Conservation (phyloP, 2,113 vertebrate genomes). For the Morone chrysops region DNA sequence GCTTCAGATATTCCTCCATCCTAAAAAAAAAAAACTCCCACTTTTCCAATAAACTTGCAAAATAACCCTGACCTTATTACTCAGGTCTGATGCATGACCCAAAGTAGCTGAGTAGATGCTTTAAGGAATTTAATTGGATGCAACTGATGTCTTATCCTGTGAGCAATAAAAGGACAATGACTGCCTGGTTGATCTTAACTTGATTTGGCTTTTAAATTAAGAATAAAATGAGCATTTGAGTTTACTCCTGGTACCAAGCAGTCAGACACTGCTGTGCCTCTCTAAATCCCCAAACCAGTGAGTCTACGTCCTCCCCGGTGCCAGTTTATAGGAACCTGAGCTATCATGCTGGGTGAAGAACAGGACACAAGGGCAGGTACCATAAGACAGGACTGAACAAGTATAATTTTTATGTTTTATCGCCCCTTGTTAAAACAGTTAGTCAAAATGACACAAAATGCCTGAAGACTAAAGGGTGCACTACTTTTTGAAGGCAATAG, state of each 20-base stretch:
- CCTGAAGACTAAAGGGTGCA: slow-evolving; percentile 17
- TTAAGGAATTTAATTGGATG: slow-evolving; percentile 57
- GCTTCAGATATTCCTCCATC: neutral
- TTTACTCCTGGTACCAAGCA: slow-evolving; percentile 55
- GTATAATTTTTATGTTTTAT: neutral
- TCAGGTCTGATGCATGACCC: slow-evolving; percentile 16
- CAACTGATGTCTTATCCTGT: slow-evolving; percentile 52
- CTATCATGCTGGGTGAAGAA: slow-evolving; percentile 28
- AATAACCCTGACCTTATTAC: slow-evolving; percentile 14
- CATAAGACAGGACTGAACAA: slow-evolving; percentile 16
- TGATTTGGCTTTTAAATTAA: slow-evolving; percentile 64
- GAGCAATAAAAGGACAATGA: slow-evolving; percentile 55
- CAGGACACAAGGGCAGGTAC: slow-evolving; percentile 24
- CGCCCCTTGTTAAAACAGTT: slow-evolving; percentile 16
- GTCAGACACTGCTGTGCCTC: slow-evolving; percentile 8
- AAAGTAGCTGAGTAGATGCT: slow-evolving; percentile 28
- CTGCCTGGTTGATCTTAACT: slow-evolving; percentile 70
- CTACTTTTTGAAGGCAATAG: slow-evolving; percentile 50
- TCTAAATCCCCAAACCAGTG: slow-evolving; percentile 11
- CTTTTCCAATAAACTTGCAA: slow-evolving; percentile 14
- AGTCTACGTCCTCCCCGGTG: slow-evolving; percentile 27
- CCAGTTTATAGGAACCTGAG: slow-evolving; percentile 34
- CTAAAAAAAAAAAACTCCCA: slow-evolving; percentile 16
- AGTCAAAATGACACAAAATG: slow-evolving; percentile 8
- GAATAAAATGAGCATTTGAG: slow-evolving; percentile 39